A percentile compares a stretch with the other conserved stretches of the same genome.
phyloP scores from a whole-genome alignment of 2,888 invertebrate species.

The Ommatoiulus sabulosus region DNA sequence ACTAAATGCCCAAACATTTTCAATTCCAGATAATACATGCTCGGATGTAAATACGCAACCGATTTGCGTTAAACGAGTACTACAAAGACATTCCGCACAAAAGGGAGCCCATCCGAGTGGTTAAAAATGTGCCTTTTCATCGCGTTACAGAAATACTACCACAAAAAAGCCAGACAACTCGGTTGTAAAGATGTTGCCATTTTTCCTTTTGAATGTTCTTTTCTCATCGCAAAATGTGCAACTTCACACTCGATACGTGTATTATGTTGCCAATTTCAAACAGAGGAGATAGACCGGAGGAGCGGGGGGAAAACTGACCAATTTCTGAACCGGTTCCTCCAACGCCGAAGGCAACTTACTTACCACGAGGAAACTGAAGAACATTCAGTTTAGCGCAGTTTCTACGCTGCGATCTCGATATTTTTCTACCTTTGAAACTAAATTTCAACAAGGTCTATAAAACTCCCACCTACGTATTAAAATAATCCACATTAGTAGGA shows the following conservation, averaged over 20 bases:
- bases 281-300: no score
- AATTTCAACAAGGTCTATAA: background rate
- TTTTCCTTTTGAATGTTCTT: background rate
- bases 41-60: no score
- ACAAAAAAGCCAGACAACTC: background rate
- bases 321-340: background rate
- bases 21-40: no score
- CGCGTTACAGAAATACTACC: background rate
- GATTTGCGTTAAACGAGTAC: no score
- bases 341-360: background rate
- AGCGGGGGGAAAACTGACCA: background rate
- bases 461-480: background rate
- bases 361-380: background rate
- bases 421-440: background rate
- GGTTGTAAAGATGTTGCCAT: background rate
- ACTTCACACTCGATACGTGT: background rate
- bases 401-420: background rate
- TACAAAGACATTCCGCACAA: background rate
- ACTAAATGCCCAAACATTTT: no score
- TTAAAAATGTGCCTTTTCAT: background rate
- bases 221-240: background rate
- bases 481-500: slow-evolving; percentile 3
- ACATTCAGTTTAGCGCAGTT: background rate
- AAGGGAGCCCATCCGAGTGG: background rate
- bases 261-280: no score